Evolutionary conservation across 2,888 invertebrate genomes (phyloP).

Genomic region (Drepana falcataria): DNA sequence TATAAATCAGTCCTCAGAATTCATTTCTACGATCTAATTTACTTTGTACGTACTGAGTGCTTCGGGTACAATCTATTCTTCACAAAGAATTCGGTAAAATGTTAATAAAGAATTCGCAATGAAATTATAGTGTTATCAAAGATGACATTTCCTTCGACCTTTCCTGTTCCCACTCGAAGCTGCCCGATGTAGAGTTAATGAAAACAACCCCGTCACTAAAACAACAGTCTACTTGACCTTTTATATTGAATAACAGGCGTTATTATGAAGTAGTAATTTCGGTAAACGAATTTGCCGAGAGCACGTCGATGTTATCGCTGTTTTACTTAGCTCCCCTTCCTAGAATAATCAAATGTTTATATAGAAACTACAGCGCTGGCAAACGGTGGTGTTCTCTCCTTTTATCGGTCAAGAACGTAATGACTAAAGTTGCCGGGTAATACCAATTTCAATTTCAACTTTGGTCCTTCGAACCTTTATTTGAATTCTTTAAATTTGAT

Average conservation of each 20-base stretch:
- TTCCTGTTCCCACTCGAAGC: background rate
- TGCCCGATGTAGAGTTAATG: slow-evolving; percentile 15
- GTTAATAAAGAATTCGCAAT: no score
- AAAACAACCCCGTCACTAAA: slow-evolving; percentile 33
- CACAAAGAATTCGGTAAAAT: no score
- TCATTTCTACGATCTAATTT: no score
- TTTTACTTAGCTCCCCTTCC: slow-evolving; percentile 14
- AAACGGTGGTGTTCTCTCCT: slow-evolving; percentile 5
- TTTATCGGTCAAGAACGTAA: slow-evolving; percentile 3
- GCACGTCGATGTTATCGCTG: slow-evolving; percentile 24
- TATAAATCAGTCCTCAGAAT: no score
- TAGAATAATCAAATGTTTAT: slow-evolving; percentile 25
- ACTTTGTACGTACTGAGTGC: no score
- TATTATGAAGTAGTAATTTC: slow-evolving; percentile 35
- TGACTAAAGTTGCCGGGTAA: slow-evolving; percentile 1
- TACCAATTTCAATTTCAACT: slow-evolving; percentile 2
- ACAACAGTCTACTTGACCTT: slow-evolving; percentile 30
- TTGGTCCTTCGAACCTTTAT: background rate
- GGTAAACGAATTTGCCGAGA: slow-evolving; percentile 24
- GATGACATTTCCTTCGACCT: no score
- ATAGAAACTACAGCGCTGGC: slow-evolving; percentile 11
- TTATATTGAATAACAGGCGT: slow-evolving; percentile 32
- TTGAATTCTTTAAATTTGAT: background rate
- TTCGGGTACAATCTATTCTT: no score
- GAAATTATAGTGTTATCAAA: no score